These are phyloP conservation scores for Sorex fumeus DNA, from an alignment of 2,113 vertebrate genomes.

Conservation along the genomic window DNA sequence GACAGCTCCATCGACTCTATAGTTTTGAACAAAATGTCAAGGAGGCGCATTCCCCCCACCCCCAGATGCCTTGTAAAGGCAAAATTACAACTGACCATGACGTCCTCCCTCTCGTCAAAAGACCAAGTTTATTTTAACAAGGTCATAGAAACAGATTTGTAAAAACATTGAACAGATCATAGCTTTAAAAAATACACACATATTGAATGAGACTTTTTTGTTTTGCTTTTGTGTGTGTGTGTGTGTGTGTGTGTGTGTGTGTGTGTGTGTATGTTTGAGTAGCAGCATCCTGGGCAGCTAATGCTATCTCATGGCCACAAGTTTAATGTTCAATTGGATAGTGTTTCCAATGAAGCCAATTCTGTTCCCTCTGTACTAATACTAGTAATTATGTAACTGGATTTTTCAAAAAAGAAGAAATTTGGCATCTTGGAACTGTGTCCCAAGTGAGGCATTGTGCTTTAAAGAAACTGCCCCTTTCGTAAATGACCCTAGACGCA, in stretches of 20 bases:
- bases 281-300: slow-evolving; percentile 92
- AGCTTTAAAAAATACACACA: slow-evolving; percentile 87
- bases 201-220: slow-evolving; percentile 77
- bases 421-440: slow-evolving; percentile 87
- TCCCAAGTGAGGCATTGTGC: slow-evolving; percentile 89
- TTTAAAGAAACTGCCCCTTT: slow-evolving; percentile 87
- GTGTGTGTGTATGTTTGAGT: slow-evolving; percentile 74
- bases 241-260: too few species aligned
- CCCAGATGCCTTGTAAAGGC: slow-evolving; percentile 90
- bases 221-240: not conserved
- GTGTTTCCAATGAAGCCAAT: slow-evolving; percentile 79
- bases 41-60: slow-evolving; percentile 87
- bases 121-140: slow-evolving; percentile 88
- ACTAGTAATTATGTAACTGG: slow-evolving; percentile 55
- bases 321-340: slow-evolving; percentile 69
- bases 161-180: slow-evolving; percentile 91
- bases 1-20: slow-evolving; percentile 90
- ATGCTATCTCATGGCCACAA: slow-evolving; percentile 91
- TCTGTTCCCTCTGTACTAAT: not conserved
- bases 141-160: slow-evolving; percentile 89
- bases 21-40: slow-evolving; percentile 90
- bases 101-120: slow-evolving; percentile 87
- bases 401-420: slow-evolving; percentile 76
- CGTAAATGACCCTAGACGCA: slow-evolving; percentile 86
- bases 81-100: slow-evolving; percentile 87